Percentiles rank a stretch among this genome's conserved stretches.
phyloP scores from a whole-genome alignment of 2,888 invertebrate species.

The Drosophila anomelani region DNA sequence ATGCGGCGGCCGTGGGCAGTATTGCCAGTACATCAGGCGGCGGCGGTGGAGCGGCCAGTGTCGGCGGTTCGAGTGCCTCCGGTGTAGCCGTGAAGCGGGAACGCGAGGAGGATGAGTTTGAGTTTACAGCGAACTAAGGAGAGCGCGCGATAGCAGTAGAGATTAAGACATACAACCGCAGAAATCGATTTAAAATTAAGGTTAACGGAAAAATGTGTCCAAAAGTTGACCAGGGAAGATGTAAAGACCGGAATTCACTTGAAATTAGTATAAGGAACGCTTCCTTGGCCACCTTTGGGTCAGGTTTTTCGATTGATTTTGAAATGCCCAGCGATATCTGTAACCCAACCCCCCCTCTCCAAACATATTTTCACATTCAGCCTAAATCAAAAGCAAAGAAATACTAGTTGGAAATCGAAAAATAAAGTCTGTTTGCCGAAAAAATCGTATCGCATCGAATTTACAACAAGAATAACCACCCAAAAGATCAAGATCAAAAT shows the following conservation, averaged over 20 bases:
- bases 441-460: neutral
- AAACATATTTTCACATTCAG: neutral
- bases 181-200: neutral
- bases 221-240: neutral
- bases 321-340: neutral
- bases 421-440: neutral
- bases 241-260: neutral
- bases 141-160: neutral
- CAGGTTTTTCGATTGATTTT: neutral
- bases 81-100: conserved; percentile 86
- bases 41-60: conserved; percentile 13
- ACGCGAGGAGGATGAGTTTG: conserved; percentile 87
- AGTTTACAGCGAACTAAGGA: conserved; percentile 65
- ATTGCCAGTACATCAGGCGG: conserved; percentile 60
- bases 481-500: neutral
- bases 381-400: conserved; percentile 3
- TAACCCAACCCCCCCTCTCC: too few relatives aligned
- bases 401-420: neutral
- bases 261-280: neutral
- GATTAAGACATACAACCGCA: neutral
- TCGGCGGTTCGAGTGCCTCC: conserved; percentile 29
- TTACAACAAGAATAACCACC: neutral
- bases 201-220: neutral
- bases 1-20: conserved; percentile 77
- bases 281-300: neutral